phyloP scores from a whole-genome alignment of 2,113 vertebrate genomes.

The Grus americana region DNA sequence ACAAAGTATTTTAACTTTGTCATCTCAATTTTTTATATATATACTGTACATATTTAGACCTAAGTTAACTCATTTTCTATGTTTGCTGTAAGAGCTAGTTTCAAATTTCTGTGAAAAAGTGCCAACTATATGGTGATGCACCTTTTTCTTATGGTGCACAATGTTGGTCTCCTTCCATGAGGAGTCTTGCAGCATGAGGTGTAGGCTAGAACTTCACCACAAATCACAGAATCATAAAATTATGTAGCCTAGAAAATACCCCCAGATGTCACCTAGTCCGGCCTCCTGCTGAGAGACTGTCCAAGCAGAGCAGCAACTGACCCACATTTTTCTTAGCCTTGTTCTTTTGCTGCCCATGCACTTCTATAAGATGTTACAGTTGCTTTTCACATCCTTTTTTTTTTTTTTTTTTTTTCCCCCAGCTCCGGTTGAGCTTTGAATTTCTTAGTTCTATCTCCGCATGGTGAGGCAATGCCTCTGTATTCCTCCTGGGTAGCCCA shows the following conservation, averaged over 20 bases:
- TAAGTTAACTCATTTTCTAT: neutral
- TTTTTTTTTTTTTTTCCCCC: neutral
- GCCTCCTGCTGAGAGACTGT: neutral
- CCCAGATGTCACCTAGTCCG: neutral
- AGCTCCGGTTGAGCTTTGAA: neutral
- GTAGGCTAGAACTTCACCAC: neutral
- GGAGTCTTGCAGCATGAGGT: neutral
- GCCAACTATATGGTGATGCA: neutral
- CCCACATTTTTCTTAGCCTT: neutral
- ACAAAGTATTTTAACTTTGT: neutral
- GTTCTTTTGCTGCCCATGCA: neutral
- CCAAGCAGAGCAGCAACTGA: neutral
- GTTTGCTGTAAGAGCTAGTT: neutral
- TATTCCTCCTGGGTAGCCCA: neutral
- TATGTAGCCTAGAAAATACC: neutral
- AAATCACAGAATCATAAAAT: neutral
- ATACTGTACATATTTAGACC: neutral
- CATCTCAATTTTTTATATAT: neutral
- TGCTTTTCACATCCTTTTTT: neutral
- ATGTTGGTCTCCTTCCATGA: neutral
- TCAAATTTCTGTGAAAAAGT: neutral
- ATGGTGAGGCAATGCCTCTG: neutral
- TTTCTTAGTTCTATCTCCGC: neutral
- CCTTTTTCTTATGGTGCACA: accelerated
- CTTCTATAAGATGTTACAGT: neutral